These are phyloP conservation scores for Dasypogon diadema DNA, from an alignment of 2,888 invertebrate species.

Conservation along the genomic window DNA sequence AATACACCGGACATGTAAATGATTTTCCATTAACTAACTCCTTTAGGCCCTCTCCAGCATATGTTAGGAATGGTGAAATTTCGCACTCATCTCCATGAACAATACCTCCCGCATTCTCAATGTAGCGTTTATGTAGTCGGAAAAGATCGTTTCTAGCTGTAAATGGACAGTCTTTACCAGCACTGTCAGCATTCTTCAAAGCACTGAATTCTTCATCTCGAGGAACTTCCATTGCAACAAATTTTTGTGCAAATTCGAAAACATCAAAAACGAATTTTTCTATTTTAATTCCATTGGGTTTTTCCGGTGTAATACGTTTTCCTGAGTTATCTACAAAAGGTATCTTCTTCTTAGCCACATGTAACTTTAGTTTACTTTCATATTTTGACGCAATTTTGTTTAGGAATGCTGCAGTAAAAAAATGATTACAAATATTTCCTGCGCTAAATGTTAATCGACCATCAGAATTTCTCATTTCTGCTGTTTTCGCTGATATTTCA, in stretches of 20 bases:
- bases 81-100: constrained; percentile 81
- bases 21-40: constrained; percentile 76
- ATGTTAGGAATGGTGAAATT: constrained; percentile 91
- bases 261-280: constrained; percentile 99
- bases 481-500: constrained; percentile 90
- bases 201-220: constrained; percentile 97
- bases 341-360: constrained; percentile 98
- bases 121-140: constrained; percentile 81
- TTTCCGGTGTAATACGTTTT: constrained; percentile 78
- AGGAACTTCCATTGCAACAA: constrained; percentile 93
- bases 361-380: constrained; percentile 85
- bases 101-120: constrained; percentile 84
- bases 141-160: constrained; percentile 86
- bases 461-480: constrained; percentile 81
- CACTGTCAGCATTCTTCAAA: constrained; percentile 91
- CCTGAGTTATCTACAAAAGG: constrained; percentile 83
- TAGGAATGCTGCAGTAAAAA: constrained; percentile 91
- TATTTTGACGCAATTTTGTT: constrained; percentile 77
- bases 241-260: constrained; percentile 90
- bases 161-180: constrained; percentile 89
- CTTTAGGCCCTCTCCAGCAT: constrained; percentile 88
- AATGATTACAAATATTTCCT: constrained; percentile 99
- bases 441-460: constrained; percentile 91
- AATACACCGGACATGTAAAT: constrained; percentile 76
- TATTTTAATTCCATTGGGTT: constrained; percentile 96